Base-by-base conservation (phyloP, 2,888 invertebrate species). In the Cataglyphis rosenhaueri region DNA sequence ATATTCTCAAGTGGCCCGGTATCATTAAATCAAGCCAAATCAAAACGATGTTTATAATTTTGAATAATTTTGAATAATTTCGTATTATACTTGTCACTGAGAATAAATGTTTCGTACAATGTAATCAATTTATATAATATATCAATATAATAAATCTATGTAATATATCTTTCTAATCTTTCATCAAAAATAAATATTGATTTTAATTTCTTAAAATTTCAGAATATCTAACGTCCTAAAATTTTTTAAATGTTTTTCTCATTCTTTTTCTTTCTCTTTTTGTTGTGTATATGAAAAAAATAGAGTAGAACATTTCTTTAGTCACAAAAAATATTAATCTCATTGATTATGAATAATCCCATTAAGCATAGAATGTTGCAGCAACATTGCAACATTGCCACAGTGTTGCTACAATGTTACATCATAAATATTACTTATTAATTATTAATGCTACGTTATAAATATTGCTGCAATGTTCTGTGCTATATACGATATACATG, bases 21-120 rank as follows among this genome's bases (percentile, higher is more conserved):
- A 44, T 78, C 68, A 70, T 59, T 44, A 44, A 78, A 59, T 71
- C n/a, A 52, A 76, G 29, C 41, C 44, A 29, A 68, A 25, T 55
- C 10, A 25, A 38, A 68, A 32, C n/a, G n/a, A 52, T 57, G 2
- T 78, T 38, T 44, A 48, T 62, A 18, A 68, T 25, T 78, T 10
- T 41, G 3, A 78, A 25, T 25, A 25, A 25, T 25, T 25, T 25
- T 25, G 25, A 25, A 25, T 25, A 25, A 70, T 70, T 38, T 57
- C 9, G 12, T 73, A 32, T 64, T 64, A 41, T 41, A 57, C 2
- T 12, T 12, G 4, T 76, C 5, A 41, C 3, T 35, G 12, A 57
- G 25, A 57, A 78, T 41, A 68, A 78, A 57, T 29, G 57, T 18
- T 68, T 66, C 10, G 8, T 32, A 15, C 1, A 21, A 35, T 38